Evolutionary conservation across 2,797 vertebrate species (phyloP).

Genomic region (Nyctibius grandis): DNA sequence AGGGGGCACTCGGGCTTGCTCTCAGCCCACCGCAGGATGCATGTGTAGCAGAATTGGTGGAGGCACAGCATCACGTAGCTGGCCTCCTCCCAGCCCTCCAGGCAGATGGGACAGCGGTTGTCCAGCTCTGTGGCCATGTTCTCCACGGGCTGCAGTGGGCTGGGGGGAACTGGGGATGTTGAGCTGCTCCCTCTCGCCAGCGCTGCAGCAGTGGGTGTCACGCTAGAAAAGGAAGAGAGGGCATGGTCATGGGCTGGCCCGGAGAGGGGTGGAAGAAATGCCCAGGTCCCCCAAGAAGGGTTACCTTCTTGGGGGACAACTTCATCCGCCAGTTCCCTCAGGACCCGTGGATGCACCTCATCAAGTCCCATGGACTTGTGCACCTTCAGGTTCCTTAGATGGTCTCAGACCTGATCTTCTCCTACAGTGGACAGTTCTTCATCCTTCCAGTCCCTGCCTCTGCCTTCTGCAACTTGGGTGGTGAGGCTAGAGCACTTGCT

Average conservation of each 20-base stretch:
- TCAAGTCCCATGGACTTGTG: too few species aligned
- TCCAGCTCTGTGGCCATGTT: not conserved
- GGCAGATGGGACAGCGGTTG: not conserved
- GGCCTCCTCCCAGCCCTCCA: not conserved
- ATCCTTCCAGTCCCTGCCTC: too few species aligned
- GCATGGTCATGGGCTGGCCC: not conserved
- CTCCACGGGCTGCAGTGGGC: not conserved
- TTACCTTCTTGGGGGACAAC: too few species aligned
- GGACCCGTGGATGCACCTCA: too few species aligned
- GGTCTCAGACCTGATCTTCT: too few species aligned
- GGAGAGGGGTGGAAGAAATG: not conserved
- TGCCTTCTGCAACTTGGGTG: too few species aligned
- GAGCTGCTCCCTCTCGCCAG: not conserved
- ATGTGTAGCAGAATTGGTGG: not conserved
- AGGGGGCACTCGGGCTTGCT: too few species aligned
- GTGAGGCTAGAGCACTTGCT: too few species aligned
- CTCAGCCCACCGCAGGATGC: not conserved
- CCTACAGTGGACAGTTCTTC: too few species aligned
- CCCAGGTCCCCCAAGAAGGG: not conserved
- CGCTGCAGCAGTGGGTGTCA: not conserved
- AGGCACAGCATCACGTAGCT: not conserved
- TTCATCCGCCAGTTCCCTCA: too few species aligned
- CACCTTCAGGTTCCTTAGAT: too few species aligned
- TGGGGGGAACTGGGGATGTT: not conserved
- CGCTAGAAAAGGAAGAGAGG: too few species aligned